These are phyloP conservation scores for Loriculus beryllinus DNA, from an alignment of 2,797 vertebrate genomes.

Conservation along the genomic window DNA sequence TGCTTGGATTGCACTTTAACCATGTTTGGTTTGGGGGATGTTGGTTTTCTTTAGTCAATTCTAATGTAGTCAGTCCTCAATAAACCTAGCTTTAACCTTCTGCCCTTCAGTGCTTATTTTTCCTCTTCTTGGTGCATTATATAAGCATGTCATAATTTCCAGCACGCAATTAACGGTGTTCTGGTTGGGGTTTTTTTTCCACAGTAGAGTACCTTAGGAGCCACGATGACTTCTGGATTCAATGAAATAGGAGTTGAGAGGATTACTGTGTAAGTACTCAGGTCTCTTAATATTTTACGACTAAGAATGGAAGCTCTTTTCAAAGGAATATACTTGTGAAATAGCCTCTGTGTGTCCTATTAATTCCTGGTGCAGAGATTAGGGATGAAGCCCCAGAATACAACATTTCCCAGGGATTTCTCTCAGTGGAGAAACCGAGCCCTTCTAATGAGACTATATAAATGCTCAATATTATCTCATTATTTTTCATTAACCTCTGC, in stretches of 20 bases:
- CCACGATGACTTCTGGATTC: conserved; percentile 29
- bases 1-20: conserved; percentile 37
- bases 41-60: conserved; percentile 3
- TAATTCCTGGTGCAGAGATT: conserved; percentile 31
- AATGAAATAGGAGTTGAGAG: conserved; percentile 35
- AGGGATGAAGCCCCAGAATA: background rate
- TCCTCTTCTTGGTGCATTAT: background rate
- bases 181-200: background rate
- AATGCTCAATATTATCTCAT: conserved; percentile 59
- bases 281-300: background rate
- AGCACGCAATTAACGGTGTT: conserved; percentile 34
- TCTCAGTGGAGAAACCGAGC: background rate
- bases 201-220: conserved; percentile 38
- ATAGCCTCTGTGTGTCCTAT: background rate
- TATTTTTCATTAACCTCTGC: conserved; percentile 55
- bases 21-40: background rate
- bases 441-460: conserved; percentile 24
- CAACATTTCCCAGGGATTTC: conserved; percentile 1
- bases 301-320: conserved; percentile 38
- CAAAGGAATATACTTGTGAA: conserved; percentile 11
- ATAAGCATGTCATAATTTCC: conserved; percentile 29
- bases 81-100: conserved; percentile 17
- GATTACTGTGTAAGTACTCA: conserved; percentile 34
- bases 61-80: conserved; percentile 29
- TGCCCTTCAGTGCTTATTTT: conserved; percentile 40